Percentiles rank a stretch among this genome's conserved stretches.
Conservation (phyloP, 2,113 vertebrate species). For the Pogonocichla stellata region DNA sequence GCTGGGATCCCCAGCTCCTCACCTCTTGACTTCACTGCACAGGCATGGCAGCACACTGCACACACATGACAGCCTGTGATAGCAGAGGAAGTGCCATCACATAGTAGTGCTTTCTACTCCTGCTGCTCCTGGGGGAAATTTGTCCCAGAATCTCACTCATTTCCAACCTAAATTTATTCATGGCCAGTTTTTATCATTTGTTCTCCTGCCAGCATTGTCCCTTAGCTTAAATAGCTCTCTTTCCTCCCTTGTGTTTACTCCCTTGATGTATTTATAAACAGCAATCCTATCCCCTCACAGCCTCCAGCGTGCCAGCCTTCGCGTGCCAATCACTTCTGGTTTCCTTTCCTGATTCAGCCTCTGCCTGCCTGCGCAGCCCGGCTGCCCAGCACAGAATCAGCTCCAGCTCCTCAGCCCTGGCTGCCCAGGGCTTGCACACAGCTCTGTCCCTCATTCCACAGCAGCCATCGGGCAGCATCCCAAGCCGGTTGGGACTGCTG, state of each 20-base stretch:
- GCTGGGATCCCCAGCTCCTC: not conserved
- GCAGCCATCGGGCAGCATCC: not conserved
- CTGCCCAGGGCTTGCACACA: not conserved
- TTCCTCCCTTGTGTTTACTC: constrained; percentile 59
- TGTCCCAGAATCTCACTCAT: not conserved
- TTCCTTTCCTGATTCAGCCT: not conserved
- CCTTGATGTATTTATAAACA: constrained; percentile 66
- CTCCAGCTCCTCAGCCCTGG: not conserved
- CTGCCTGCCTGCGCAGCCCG: not conserved
- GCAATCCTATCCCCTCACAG: constrained; percentile 32
- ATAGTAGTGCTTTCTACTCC: not conserved
- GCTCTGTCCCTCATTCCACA: not conserved
- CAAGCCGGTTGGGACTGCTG: fast-evolving
- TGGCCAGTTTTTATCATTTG: constrained; percentile 44
- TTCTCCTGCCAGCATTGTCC: constrained; percentile 58
- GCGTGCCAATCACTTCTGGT: constrained; percentile 12
- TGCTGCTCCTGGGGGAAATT: not conserved
- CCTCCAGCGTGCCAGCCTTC: constrained; percentile 32
- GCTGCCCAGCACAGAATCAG: not conserved
- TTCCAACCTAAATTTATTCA: constrained; percentile 55
- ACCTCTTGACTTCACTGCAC: fast-evolving
- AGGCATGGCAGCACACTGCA: not conserved
- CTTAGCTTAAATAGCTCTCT: constrained; percentile 58
- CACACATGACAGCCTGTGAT: not conserved
- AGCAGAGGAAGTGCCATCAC: not conserved